These are phyloP conservation scores for Podarcis lilfordi DNA, from an alignment of 2,797 vertebrate species.

Conservation along the genomic window DNA sequence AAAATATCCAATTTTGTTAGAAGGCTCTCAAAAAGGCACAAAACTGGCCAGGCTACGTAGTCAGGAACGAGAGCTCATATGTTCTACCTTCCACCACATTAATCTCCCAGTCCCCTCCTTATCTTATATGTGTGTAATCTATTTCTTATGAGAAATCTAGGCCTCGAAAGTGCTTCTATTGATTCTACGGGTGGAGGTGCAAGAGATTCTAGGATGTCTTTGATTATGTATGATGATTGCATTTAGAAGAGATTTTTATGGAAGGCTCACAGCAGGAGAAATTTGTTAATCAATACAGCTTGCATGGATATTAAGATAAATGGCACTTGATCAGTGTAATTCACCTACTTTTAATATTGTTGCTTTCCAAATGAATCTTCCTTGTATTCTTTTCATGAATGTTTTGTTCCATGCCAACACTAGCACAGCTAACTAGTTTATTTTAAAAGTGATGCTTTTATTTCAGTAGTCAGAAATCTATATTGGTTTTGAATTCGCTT, in stretches of 20 bases:
- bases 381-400: too few relatives aligned
- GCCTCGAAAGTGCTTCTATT: too few relatives aligned
- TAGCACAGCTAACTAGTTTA: too few relatives aligned
- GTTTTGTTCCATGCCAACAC: too few relatives aligned
- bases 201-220: neutral
- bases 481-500: slow-evolving; percentile 49
- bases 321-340: neutral
- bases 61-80: neutral
- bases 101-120: neutral
- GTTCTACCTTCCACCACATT: neutral
- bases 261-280: neutral
- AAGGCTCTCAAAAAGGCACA: neutral
- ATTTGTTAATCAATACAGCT: too few relatives aligned
- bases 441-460: slow-evolving; percentile 16
- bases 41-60: neutral
- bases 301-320: too few relatives aligned
- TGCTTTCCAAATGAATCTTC: too few relatives aligned
- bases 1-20: neutral
- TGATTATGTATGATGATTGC: neutral
- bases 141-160: too few relatives aligned
- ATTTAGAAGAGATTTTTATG: neutral
- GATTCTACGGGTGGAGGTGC: too few relatives aligned
- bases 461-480: neutral
- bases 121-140: neutral
- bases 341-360: neutral